Evolutionary conservation across 2,888 invertebrate species (phyloP).

Genomic region (Eupeodes latifasciatus): DNA sequence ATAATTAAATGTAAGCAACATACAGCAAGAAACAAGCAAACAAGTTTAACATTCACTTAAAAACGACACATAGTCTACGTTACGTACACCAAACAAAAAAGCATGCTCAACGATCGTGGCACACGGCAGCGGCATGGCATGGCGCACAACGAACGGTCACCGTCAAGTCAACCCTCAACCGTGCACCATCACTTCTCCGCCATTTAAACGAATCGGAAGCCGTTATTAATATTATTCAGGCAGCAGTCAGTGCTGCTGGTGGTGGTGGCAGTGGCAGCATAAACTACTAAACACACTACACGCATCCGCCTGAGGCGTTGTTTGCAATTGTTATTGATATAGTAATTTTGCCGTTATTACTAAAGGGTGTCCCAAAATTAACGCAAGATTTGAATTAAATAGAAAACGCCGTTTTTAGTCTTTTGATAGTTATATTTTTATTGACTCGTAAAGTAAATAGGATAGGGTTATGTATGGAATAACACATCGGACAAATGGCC

Average conservation of each 20-base stretch:
- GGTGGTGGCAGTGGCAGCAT: slow-evolving; percentile 12
- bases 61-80: slow-evolving; percentile 18
- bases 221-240: slow-evolving; percentile 30
- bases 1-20: slow-evolving; percentile 6
- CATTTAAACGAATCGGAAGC: slow-evolving; percentile 58
- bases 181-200: not conserved
- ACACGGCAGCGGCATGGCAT: slow-evolving; percentile 21
- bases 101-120: slow-evolving; percentile 54
- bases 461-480: no score
- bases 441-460: no score
- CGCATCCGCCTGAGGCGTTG: slow-evolving; percentile 55
- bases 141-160: slow-evolving; percentile 16
- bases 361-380: no score
- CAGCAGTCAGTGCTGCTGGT: not conserved
- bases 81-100: not conserved
- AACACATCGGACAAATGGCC: no score
- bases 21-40: not conserved
- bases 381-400: no score
- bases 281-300: slow-evolving; percentile 27
- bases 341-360: not conserved
- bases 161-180: not conserved
- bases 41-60: slow-evolving; percentile 41
- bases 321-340: slow-evolving; percentile 32
- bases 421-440: no score
- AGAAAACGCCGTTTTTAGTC: no score